phyloP scores from a whole-genome alignment of 1,140 invertebrate genomes.

The Drosophila pruinosa region DNA sequence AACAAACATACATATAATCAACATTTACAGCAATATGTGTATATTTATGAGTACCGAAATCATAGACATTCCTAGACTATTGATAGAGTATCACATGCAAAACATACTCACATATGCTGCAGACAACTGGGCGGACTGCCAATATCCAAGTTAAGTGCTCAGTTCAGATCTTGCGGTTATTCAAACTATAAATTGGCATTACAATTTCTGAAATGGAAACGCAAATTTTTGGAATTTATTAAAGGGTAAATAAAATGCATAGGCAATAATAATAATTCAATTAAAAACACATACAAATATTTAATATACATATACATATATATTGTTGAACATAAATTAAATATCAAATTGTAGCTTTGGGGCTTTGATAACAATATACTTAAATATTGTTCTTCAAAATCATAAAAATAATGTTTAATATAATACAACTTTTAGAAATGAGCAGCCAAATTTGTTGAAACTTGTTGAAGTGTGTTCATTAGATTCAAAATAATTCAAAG shows the following conservation, averaged over 20 bases:
- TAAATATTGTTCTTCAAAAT: constrained; percentile 24
- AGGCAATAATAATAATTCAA: constrained; percentile 55
- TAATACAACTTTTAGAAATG: constrained; percentile 14
- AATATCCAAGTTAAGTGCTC: constrained; percentile 49
- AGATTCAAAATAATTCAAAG: constrained; percentile 2
- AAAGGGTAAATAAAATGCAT: constrained; percentile 61
- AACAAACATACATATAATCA: constrained; percentile 12
- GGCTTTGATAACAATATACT: constrained; percentile 61
- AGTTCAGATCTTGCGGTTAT: constrained; percentile 7
- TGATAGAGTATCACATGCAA: constrained; percentile 25
- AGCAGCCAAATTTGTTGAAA: constrained; percentile 37
- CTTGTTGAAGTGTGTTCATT: constrained; percentile 46
- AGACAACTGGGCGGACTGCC: constrained; percentile 61
- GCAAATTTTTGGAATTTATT: constrained; percentile 58
- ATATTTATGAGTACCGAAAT: constrained; percentile 22
- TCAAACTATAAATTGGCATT: constrained; percentile 30
- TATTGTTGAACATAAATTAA: constrained; percentile 36
- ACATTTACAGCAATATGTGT: constrained; percentile 26
- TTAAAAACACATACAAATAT: constrained; percentile 20
- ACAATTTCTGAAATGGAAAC: constrained; percentile 13
- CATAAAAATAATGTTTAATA: constrained; percentile 12
- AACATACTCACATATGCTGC: constrained; percentile 6
- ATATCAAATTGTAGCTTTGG: constrained; percentile 40
- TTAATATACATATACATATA: constrained; percentile 2
- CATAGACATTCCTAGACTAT: neutral